Evolutionary conservation across 2,113 vertebrate genomes (phyloP), one percentile per base, ranked within the genome.

Genomic region (Rhombomys opimus): DNA sequence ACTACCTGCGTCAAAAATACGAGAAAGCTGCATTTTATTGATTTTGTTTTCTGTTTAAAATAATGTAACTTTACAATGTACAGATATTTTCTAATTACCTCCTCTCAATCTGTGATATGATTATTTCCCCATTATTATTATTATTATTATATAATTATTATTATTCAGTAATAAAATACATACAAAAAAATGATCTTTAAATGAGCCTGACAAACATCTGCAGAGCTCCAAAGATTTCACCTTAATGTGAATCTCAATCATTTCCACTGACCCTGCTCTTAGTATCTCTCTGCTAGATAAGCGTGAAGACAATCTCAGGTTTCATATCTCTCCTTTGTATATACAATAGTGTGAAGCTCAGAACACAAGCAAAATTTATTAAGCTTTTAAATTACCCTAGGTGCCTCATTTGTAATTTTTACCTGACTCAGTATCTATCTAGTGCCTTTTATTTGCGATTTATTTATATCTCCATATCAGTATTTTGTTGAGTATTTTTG

Each of bases 401-500:
- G 41, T 87, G 2, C 63, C 32, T 89, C 89, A 67, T 91, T 94
- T 93, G 63, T 57, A 30, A 57, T 7, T 68, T 80, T 85, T 30
- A 76, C 4, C 84, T 95, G 32, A 90, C 59, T 87, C 4, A 72
- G n/a, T 91, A 95, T 75, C 22, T 0, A 76, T 46, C 65, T 82
- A 5, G 0, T 76, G 72, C 1, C 30, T 91, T 89, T 41, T 46
- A 50, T 86, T 72, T 73, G 5, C 2, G 65, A 32, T 11, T 88
- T 22, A 38, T 38, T 80, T 25, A 59, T 59, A 72, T n/a, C 1
- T 17, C 10, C 14, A 27, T 78, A 59, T 57, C 14, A 81, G 7
- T 35, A 65, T 93, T 93, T 80, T 91, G 86, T 41, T 90, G n/a
- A 84, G 63, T 4, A 75, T 25, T 9, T 50, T 95, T 30, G 46